These are phyloP conservation scores for Ochropleura leucogaster DNA, from an alignment of 2,888 invertebrate genomes.

Conservation along the genomic window DNA sequence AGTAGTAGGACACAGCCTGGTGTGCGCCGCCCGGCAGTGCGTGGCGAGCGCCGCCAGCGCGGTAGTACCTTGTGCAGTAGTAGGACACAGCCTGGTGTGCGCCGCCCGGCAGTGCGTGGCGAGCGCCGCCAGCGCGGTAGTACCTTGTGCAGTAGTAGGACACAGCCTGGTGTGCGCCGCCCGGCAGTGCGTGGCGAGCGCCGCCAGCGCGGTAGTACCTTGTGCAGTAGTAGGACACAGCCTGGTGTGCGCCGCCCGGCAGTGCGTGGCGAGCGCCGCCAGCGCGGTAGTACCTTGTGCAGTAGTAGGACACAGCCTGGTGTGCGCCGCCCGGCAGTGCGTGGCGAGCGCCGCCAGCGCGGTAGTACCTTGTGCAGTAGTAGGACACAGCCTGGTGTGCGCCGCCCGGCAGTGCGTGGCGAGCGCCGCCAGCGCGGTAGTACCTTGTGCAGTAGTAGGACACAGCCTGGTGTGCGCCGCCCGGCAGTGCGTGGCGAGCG, in stretches of 20 bases:
- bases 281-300: no score
- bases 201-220: background rate
- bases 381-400: conserved; percentile 46
- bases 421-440: conserved; percentile 58
- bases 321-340: conserved; percentile 71
- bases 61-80: background rate
- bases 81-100: conserved; percentile 46
- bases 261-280: conserved; percentile 60
- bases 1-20: conserved; percentile 1
- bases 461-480: conserved; percentile 59
- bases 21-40: conserved; percentile 71
- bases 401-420: conserved; percentile 67
- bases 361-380: background rate
- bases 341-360: conserved; percentile 59
- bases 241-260: conserved; percentile 69
- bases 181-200: conserved; percentile 68
- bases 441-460: background rate
- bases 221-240: background rate
- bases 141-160: background rate
- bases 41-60: conserved; percentile 59
- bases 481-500: conserved; percentile 68
- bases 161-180: conserved; percentile 59
- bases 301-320: conserved; percentile 1
- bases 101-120: conserved; percentile 67
- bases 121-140: conserved; percentile 58